phyloP scores from a whole-genome alignment of 2,113 vertebrate species.

The Diphyllodes magnificus region DNA sequence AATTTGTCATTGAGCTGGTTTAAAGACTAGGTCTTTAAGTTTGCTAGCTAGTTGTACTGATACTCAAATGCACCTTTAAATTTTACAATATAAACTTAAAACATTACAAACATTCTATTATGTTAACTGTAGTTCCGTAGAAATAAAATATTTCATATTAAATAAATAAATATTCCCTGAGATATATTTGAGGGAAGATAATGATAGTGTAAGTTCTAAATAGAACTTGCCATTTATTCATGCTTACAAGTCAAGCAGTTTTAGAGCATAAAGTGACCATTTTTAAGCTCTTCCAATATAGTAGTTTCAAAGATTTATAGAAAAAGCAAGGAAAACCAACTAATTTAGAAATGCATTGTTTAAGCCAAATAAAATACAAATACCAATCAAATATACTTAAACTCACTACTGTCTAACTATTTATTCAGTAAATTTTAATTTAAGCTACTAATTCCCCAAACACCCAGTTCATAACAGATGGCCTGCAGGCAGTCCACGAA shows the following conservation, averaged over 20 bases:
- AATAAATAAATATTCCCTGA: neutral
- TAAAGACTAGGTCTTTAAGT: neutral
- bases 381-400: neutral
- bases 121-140: neutral
- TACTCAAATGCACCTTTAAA: neutral
- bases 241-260: neutral
- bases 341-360: neutral
- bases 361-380: neutral
- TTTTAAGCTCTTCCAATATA: neutral
- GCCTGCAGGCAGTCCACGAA: neutral
- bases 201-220: neutral
- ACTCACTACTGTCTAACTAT: neutral
- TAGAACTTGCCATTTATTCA: neutral
- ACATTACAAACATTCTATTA: neutral
- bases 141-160: neutral
- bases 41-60: neutral
- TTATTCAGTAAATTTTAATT: neutral
- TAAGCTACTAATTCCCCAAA: neutral
- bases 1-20: neutral
- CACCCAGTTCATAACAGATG: neutral
- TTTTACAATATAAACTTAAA: neutral
- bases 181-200: neutral
- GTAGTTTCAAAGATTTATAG: neutral
- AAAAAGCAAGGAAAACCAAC: neutral
- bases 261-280: neutral